phyloP scores from a whole-genome alignment of 2,797 vertebrate species.

The Oryzias sinensis region DNA sequence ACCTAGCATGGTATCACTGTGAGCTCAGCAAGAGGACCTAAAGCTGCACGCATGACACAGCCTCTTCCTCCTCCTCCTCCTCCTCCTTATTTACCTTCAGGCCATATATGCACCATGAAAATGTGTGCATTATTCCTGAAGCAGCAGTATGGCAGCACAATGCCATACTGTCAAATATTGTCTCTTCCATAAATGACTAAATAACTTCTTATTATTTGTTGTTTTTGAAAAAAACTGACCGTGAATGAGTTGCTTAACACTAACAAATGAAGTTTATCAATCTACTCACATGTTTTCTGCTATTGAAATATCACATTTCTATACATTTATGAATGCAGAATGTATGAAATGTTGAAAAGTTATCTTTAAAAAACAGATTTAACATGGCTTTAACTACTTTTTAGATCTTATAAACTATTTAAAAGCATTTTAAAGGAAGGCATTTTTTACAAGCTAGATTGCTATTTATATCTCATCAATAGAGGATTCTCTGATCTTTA shows the following conservation, averaged over 20 bases:
- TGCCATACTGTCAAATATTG: slow-evolving; percentile 47
- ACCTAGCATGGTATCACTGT: slow-evolving; percentile 56
- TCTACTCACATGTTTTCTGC: slow-evolving; percentile 15
- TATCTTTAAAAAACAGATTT: neutral
- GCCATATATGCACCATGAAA: slow-evolving; percentile 54
- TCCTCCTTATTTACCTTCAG: slow-evolving; percentile 52
- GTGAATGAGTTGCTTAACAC: slow-evolving; percentile 36
- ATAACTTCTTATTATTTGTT: slow-evolving; percentile 35
- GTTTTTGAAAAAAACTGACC: slow-evolving; percentile 26
- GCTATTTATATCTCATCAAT: too few species aligned
- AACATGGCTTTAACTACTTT: slow-evolving; percentile 1
- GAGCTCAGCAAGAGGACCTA: slow-evolving; percentile 45
- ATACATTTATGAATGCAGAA: neutral
- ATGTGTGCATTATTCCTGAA: slow-evolving; percentile 8
- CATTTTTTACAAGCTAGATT: too few species aligned
- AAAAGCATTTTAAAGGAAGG: neutral
- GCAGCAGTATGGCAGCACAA: slow-evolving; percentile 8
- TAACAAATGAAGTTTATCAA: slow-evolving; percentile 23
- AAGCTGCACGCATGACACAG: slow-evolving; percentile 39
- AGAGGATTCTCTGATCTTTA: too few species aligned
- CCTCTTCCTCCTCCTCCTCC: slow-evolving; percentile 28
- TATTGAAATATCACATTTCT: neutral
- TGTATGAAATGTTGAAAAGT: neutral
- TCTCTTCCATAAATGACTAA: slow-evolving; percentile 37
- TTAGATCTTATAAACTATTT: slow-evolving; percentile 6